phyloP scores from a whole-genome alignment of 2,888 invertebrate genomes.

The Synergus japonicus region DNA sequence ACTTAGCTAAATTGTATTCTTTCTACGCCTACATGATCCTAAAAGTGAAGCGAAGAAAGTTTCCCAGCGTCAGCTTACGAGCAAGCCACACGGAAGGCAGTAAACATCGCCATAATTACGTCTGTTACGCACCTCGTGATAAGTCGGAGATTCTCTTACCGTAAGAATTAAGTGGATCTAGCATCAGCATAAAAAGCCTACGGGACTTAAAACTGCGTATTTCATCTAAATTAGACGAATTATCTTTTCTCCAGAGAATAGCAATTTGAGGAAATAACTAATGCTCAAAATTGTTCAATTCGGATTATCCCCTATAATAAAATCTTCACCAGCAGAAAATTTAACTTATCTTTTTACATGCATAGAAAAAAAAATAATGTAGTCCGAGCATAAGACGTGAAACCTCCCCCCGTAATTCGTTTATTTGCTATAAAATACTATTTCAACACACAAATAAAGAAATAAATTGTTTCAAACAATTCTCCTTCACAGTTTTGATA shows the following conservation, averaged over 20 bases:
- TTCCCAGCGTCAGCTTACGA: constrained; percentile 53
- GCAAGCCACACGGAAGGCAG: constrained; percentile 53
- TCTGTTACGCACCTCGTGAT: constrained; percentile 48
- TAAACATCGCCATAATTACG: constrained; percentile 57
- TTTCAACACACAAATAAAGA: not conserved
- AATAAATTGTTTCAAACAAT: not conserved
- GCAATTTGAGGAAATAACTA: not conserved
- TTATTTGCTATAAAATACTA: not conserved
- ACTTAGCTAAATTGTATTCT: constrained; percentile 42
- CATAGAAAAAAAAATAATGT: too few species aligned
- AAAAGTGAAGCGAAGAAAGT: constrained; percentile 60
- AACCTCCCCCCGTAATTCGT: not conserved
- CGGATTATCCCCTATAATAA: too few species aligned
- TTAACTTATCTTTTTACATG: too few species aligned
- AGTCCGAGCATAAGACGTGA: not conserved
- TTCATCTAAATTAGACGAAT: not conserved
- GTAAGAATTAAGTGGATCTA: constrained; percentile 29
- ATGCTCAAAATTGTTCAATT: not conserved
- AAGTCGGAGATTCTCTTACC: constrained; percentile 29
- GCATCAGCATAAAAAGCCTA: constrained; percentile 7
- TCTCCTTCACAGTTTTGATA: not conserved
- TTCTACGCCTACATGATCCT: constrained; percentile 52
- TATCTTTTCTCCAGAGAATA: not conserved
- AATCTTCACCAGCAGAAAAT: not conserved
- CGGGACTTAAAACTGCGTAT: constrained; percentile 1